Conservation (phyloP, 2,113 vertebrate genomes). For the Charina bottae region DNA sequence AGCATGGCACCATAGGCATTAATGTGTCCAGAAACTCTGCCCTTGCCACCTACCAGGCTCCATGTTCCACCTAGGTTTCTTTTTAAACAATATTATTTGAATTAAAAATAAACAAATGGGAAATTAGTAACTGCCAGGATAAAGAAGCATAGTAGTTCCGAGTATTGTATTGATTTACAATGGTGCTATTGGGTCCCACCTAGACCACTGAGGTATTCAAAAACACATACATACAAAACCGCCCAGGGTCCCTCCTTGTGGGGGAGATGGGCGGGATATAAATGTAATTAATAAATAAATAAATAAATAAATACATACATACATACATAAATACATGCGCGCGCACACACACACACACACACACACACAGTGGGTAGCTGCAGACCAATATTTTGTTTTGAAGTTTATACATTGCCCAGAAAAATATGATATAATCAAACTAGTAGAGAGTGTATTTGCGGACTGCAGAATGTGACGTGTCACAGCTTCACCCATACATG, state of each 20-base stretch:
- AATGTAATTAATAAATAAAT: too few relatives aligned
- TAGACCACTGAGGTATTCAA: background rate
- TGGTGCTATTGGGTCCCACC: background rate
- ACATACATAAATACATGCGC: too few relatives aligned
- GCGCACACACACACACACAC: background rate
- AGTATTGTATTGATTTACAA: background rate
- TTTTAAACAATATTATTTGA: background rate
- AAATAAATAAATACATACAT: too few relatives aligned
- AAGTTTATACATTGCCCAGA: background rate
- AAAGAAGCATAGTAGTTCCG: background rate
- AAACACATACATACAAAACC: too few relatives aligned
- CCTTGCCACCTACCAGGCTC: background rate
- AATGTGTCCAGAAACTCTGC: background rate
- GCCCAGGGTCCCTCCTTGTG: too few relatives aligned
- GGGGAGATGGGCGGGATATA: too few relatives aligned
- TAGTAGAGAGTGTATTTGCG: background rate
- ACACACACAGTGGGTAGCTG: background rate
- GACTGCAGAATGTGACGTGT: background rate
- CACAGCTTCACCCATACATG: background rate
- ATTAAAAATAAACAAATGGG: background rate
- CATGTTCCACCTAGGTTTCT: background rate
- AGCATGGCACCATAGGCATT: background rate
- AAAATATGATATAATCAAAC: background rate
- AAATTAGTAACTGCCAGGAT: background rate
- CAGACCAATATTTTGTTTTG: background rate